Base-by-base conservation (phyloP, 2,113 vertebrate genomes). In the Nesoenas mayeri region DNA sequence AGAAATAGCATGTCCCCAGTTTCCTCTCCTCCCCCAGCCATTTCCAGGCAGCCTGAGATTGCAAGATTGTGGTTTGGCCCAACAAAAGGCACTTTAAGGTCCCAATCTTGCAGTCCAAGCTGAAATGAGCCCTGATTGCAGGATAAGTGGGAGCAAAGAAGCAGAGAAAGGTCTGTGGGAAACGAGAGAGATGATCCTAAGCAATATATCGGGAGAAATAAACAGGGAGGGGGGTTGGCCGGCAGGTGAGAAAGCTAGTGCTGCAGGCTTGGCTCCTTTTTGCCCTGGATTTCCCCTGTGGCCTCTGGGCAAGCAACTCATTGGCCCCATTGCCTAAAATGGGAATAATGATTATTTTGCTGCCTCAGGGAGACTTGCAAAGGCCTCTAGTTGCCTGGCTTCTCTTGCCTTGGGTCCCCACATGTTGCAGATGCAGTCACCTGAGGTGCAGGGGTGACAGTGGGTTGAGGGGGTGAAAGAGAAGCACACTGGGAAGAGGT, bases 281-380 rank as follows among this genome's bases (percentile, higher is more conserved):
- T 65, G 73, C 47, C 57, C 34, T 25, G 3, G 1, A 6, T 80
- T 84, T 70, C 36, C 51, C 3, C 3, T 38, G 36, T 73, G 60
- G 61, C 5, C 0, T 88, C 48, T 58, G 6, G 3, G 48, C 0
- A 0, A 79, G n/a, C 19, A 54, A 22, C 21, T 91, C 40, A 2
- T 36, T 58, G 26, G 24, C 14, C 16, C n/a, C 5, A 2, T 67
- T 79, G 40, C 19, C 54, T 85, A 16, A 69, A 74, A 17, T 51
- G 36, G 47, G 61, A 70, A 32, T 77, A 38, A 25, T 31, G 40
- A 19, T 16, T 38, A 69, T 57, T 58, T 88, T 92, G 28, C 26
- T 67, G 42, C n/a, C 62, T 85, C 38, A n/a, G 10, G 66, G 56
- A 53, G 53, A 50, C 12, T 62, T 79, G 36, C 16, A 50, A 70